Base-by-base conservation (phyloP, 1,140 invertebrate species). In the Pogonomyrmex californicus region DNA sequence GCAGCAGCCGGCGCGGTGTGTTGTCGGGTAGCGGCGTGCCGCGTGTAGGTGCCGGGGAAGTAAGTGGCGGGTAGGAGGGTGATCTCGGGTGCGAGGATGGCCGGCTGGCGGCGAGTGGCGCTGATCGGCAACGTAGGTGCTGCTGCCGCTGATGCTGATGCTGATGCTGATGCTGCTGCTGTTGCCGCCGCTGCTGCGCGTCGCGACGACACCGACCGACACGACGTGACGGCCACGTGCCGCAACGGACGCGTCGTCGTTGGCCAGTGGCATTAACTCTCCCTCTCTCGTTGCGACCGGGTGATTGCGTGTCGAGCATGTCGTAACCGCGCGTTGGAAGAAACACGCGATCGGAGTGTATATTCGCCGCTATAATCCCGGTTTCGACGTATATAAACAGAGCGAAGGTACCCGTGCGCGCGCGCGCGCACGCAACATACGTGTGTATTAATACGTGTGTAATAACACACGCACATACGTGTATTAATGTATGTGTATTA, bases 171-270 rank as follows among this genome's bases (percentile, higher is more conserved):
- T 1, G 56, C 56, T 60, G 23, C n/a, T 60, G 63, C 2, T 41
- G 17, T 17, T 41, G 65, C 10, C 47, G 65, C 23, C 87, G 88
- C 63, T 70, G 77, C 65, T 51, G 49, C 85, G 90, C 88, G 90
- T 88, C 91, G 91, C 87, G 89, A 91, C 87, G 89, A 92, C 90
- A 88, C 78, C 89, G 83, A 87, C 38, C 41, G 54, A 60, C 56
- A 62, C 83, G 87, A 92, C 93, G 91, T 92, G 92, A 93, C 92
- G 91, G 88, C 91, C 93, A 93, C 91, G 92, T 92, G 91, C 89
- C 90, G 85, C 75, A 58, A 65, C 77, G 83, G 89, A 85, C 90
- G 51, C 79, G 77, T 44, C 66, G 63, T 89, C 68, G 70, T 70
- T 76, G 73, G 17, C 65, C 66, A 76, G 49, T 83, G 85, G 65